Conservation (phyloP, 2,113 vertebrate species). For the Larimichthys crocea region DNA sequence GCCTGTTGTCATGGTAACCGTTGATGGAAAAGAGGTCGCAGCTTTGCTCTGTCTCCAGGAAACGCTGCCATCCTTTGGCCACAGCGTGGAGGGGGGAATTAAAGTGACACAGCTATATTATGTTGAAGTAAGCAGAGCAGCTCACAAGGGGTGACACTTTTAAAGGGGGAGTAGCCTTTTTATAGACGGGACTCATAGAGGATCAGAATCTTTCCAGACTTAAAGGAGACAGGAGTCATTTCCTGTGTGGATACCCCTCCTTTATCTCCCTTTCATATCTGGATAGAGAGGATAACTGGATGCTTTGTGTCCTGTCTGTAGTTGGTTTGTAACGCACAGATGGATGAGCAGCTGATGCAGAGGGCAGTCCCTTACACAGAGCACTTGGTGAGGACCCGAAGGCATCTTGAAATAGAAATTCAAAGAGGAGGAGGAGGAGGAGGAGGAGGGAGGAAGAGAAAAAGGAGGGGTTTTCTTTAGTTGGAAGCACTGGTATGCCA, state of each 20-base stretch:
- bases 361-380: slow-evolving; percentile 39
- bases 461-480: slow-evolving; percentile 20
- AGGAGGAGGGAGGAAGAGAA: slow-evolving; percentile 24
- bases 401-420: slow-evolving; percentile 78
- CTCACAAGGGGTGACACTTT: slow-evolving; percentile 71
- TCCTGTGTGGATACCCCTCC: neutral
- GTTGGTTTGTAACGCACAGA: slow-evolving; percentile 54
- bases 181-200: slow-evolving; percentile 40
- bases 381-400: slow-evolving; percentile 55
- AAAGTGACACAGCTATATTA: slow-evolving; percentile 75
- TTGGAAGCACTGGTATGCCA: slow-evolving; percentile 65
- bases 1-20: slow-evolving; percentile 49
- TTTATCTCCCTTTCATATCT: slow-evolving; percentile 3
- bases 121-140: slow-evolving; percentile 74
- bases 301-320: slow-evolving; percentile 21
- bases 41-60: slow-evolving; percentile 39
- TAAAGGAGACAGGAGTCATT: slow-evolving; percentile 22
- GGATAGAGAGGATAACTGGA: slow-evolving; percentile 9
- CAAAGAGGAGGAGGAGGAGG: slow-evolving; percentile 32
- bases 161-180: slow-evolving; percentile 61
- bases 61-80: slow-evolving; percentile 49
- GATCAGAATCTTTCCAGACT: slow-evolving; percentile 44
- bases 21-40: slow-evolving; percentile 32
- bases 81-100: slow-evolving; percentile 57
- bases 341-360: slow-evolving; percentile 71